phyloP scores from a whole-genome alignment of 92 coral and sea anemone species.

The Epizoanthus fatuus region DNA sequence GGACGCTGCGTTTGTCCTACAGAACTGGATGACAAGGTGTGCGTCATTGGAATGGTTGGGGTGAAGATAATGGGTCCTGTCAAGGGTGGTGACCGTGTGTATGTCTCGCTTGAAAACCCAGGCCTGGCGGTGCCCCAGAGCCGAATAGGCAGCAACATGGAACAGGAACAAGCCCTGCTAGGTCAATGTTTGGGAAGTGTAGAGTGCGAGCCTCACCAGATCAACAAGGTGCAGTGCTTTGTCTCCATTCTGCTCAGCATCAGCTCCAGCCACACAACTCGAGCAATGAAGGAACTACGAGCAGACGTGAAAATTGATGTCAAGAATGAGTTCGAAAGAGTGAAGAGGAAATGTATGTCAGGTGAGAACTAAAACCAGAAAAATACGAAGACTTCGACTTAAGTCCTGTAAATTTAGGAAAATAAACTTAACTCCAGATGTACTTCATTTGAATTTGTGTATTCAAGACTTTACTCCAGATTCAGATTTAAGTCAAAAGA shows the following conservation, averaged over 20 bases:
- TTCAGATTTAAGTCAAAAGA: no score
- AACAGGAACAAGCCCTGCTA: constrained; percentile 80
- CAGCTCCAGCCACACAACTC: constrained; percentile 78
- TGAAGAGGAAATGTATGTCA: constrained; percentile 80
- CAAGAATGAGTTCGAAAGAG: constrained; percentile 74
- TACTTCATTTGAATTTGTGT: no score
- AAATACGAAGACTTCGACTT: no score
- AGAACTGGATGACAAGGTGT: constrained; percentile 88
- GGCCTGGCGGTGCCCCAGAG: constrained; percentile 93
- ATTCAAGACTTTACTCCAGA: no score
- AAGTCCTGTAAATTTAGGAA: no score
- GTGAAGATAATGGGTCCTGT: constrained; percentile 95
- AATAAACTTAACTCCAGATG: no score
- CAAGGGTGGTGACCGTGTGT: constrained; percentile 90
- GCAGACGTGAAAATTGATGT: constrained; percentile 82
- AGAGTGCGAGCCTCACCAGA: constrained; percentile 64
- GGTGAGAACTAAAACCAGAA: constrained; percentile 55
- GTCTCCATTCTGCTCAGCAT: constrained; percentile 92
- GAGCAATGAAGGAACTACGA: constrained; percentile 82
- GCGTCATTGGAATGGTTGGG: constrained; percentile 94
- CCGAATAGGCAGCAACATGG: constrained; percentile 72
- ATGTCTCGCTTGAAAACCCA: constrained; percentile 92
- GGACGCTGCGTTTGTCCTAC: neutral
- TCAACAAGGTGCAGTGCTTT: constrained; percentile 84
- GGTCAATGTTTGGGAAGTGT: constrained; percentile 89